Evolutionary conservation across 2,113 vertebrate species (phyloP).

Genomic region (Campylomormyrus tamandua): DNA sequence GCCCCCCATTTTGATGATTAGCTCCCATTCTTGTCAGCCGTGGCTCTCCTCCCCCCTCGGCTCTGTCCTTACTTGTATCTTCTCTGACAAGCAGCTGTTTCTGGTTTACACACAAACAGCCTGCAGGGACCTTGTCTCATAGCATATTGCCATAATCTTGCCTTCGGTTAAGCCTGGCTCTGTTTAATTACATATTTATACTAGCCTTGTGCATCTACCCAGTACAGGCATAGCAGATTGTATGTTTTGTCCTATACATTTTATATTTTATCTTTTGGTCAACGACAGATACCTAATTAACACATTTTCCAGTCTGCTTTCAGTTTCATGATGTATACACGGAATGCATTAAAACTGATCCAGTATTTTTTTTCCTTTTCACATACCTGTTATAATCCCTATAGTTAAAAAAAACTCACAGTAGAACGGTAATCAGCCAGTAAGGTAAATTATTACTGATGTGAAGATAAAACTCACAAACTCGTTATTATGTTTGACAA

Average conservation of each 20-base stretch:
- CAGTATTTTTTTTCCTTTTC: neutral
- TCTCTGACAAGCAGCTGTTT: neutral
- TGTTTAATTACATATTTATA: neutral
- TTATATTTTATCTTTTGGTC: neutral
- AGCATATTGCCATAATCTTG: neutral
- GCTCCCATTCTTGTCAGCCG: neutral
- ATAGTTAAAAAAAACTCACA: neutral
- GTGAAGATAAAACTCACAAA: neutral
- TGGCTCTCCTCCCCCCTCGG: neutral
- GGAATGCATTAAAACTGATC: neutral
- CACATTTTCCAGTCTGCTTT: neutral
- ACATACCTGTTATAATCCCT: neutral
- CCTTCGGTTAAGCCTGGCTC: neutral
- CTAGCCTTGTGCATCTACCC: neutral
- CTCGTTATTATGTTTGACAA: neutral
- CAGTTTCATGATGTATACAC: neutral
- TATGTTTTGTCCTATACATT: neutral
- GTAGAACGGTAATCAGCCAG: neutral
- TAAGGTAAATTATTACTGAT: neutral
- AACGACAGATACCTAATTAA: neutral
- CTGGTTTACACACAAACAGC: neutral
- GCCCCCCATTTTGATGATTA: neutral
- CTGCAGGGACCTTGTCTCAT: neutral
- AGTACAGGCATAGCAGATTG: neutral
- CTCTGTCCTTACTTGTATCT: neutral